Evolutionary conservation across 2,113 vertebrate species (phyloP).

Genomic region (Siniperca knerii): DNA sequence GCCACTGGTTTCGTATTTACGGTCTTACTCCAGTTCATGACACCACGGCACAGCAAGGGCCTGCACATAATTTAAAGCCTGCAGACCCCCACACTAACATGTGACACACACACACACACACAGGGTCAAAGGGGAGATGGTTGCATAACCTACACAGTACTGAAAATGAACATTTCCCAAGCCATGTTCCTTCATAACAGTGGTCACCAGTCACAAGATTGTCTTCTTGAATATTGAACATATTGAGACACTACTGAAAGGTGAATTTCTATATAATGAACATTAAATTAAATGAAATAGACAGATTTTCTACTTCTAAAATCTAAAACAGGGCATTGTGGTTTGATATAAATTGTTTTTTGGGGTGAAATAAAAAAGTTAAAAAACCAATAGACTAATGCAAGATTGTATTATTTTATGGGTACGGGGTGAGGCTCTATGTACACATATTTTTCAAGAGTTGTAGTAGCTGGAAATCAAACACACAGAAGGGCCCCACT

Average conservation of each 20-base stretch:
- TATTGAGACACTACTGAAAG: neutral
- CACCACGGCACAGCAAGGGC: slow-evolving; percentile 57
- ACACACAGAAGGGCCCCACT: neutral
- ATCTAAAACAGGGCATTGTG: neutral
- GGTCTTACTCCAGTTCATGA: slow-evolving; percentile 59
- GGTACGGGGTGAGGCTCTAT: neutral
- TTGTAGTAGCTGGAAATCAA: neutral
- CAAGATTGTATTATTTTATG: neutral
- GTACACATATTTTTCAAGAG: neutral
- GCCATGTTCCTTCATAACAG: neutral
- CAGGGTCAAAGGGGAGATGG: slow-evolving; percentile 16
- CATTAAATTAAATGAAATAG: neutral
- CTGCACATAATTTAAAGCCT: slow-evolving; percentile 38
- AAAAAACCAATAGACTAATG: neutral
- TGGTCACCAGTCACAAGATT: slow-evolving; percentile 6
- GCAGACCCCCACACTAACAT: slow-evolving; percentile 40
- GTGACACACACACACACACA: slow-evolving; percentile 41
- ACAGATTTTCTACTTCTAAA: neutral
- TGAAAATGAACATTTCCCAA: neutral
- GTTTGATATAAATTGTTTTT: neutral
- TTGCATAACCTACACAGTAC: slow-evolving; percentile 50
- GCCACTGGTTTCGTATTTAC: slow-evolving; percentile 63
- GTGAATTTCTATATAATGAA: neutral
- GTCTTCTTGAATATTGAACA: neutral
- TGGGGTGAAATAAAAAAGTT: neutral